Evolutionary conservation across 1,140 invertebrate genomes (phyloP), one percentile per base, ranked within the genome.

Genomic region (Drosophila orosa): DNA sequence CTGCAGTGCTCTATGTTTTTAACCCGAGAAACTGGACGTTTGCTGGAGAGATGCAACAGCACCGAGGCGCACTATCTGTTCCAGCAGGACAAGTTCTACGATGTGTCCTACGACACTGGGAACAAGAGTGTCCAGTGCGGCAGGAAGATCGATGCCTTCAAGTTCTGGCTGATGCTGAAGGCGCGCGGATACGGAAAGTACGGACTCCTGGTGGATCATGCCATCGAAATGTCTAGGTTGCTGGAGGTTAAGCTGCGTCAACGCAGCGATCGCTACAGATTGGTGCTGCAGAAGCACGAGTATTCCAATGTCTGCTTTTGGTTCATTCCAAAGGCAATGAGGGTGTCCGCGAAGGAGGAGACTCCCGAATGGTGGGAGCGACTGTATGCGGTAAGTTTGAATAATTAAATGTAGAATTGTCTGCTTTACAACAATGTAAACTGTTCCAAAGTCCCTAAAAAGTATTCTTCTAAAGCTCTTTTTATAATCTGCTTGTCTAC

Each of bases 91-190:
- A 99, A 99, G 91, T 96, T 97, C 91, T 99, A 99, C 86, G 97
- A 98, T 87, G 94, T 96, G 0, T 93, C 93, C 10, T 99, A 97
- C 92, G 98, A 99, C 86, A 97, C 96, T 0, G 98, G 98, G 0
- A 98, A 99, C 90, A 98, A 98, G 63, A 97, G 97, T 67, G 93
- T 99, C 4, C 97, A 98, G 91, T 99, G 98, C 91, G 98, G 98
- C 3, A 94, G 98, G 35, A 98, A 98, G 93, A 96, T 97, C 61
- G 98, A 99, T 91, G 95, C 96, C 1, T 95, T 98, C 76, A 99
- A 99, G 92, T 93, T 99, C 10, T 99, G 98, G 98, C 92, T 98
- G 33, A 97, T 98, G 95, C 97, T 98, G 95, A 96, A 96, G 91
- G 95, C 95, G 2, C 93, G 95, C 3, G 96, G 96, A 0, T 94